Conservation (phyloP, 2,888 invertebrate genomes). For the Diaprepes abbreviatus region DNA sequence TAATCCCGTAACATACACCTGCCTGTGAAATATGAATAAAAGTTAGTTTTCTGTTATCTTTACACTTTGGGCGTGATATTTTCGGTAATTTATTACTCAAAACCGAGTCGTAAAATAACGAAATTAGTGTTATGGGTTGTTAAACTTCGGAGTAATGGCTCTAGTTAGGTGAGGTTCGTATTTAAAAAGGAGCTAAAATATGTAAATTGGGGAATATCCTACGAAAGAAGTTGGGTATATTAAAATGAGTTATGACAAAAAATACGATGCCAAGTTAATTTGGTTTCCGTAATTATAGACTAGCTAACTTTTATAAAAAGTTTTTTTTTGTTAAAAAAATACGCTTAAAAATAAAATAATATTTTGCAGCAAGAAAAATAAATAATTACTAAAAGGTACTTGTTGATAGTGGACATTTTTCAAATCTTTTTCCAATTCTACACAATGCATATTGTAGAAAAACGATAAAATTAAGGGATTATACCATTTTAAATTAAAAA, state of each 20-base stretch:
- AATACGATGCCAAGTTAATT: constrained; percentile 7
- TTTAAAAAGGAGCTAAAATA: neutral
- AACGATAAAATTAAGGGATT: no score
- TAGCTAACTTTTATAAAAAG: no score
- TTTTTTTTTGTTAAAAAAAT: no score
- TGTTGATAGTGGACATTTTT: no score
- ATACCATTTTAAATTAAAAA: no score
- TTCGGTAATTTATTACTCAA: constrained; percentile 23
- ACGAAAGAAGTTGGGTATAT: constrained; percentile 4
- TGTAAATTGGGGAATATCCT: constrained; percentile 2
- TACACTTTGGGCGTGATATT: constrained; percentile 20
- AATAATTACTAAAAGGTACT: no score
- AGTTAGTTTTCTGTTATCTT: constrained; percentile 24
- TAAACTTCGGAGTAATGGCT: constrained; percentile 32
- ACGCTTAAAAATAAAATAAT: no score
- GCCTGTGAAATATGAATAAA: constrained; percentile 14
- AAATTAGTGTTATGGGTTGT: constrained; percentile 38
- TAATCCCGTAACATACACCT: neutral
- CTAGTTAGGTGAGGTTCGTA: constrained; percentile 9
- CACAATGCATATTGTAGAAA: no score
- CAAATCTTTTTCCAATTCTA: no score
- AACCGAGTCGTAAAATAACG: constrained; percentile 13
- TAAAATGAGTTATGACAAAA: no score
- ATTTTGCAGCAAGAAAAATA: no score
- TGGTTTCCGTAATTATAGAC: no score